phyloP scores from a whole-genome alignment of 2,797 vertebrate species.

The Pristis pectinata region DNA sequence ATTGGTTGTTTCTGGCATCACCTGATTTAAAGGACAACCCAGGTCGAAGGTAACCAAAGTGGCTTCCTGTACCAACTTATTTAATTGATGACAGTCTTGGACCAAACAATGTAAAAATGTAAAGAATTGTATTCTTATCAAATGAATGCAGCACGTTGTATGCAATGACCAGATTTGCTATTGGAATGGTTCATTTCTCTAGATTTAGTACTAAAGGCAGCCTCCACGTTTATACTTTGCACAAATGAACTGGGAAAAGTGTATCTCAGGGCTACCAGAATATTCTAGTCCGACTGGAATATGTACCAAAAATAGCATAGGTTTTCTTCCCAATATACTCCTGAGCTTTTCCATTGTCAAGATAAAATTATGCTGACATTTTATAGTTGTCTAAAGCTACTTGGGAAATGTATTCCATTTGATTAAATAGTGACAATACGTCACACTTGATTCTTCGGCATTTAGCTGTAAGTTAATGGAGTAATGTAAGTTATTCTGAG shows the following conservation, averaged over 20 bases:
- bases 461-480: neutral
- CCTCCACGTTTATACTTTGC: no score
- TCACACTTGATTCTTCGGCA: neutral
- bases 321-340: neutral
- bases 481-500: neutral
- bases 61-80: neutral
- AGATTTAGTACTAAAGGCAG: neutral
- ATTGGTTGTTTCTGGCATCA: neutral
- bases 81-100: neutral
- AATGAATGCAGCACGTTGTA: neutral
- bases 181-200: no score
- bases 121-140: neutral
- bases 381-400: neutral
- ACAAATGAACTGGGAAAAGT: neutral
- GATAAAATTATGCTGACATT: neutral
- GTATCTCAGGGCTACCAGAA: neutral
- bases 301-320: neutral
- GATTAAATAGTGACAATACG: neutral
- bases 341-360: neutral
- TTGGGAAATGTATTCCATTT: neutral
- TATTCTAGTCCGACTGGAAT: neutral
- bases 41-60: neutral
- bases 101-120: neutral
- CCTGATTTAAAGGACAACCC: neutral
- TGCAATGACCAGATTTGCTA: neutral